Evolutionary conservation across 2,888 invertebrate species (phyloP), one percentile per base, ranked within the genome.

Genomic region (Tetheella fluctuosa): DNA sequence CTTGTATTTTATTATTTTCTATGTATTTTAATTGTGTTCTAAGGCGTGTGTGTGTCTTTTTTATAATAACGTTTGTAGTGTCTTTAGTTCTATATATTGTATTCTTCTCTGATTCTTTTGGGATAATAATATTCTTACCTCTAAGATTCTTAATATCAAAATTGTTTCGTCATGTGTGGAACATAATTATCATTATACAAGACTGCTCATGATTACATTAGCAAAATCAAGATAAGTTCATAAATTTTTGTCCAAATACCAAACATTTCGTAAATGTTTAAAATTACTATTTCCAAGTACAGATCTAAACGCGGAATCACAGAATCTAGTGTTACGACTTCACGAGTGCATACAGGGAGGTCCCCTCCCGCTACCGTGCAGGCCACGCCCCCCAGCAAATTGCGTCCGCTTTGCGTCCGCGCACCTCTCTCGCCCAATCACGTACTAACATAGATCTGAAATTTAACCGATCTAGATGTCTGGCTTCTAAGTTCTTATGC

Each of bases 391-490:
- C 76, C 64, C 79, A 71, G 83, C 84, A 85, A 88, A 85, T 85
- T 85, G 85, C 85, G 83, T 74, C 78, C 81, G 78, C 67, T 69
- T 64, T 81, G 85, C 80, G 83, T 83, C 67, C 57, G 81, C 82
- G 85, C 82, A 77, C 76, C 80, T 80, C 82, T 81, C 82, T 87
- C 89, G 80, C 76, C 90, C 91, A 91, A 90, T 91, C 84, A 84
- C 81, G 70, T 77, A 67, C 75, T 77, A 74, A 81, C 77, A 72
- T 71, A 71, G 78, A 81, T 77, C 79, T 78, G 74, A 79, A 82
- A 48, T 81, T 80, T 73, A 64, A 76, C 70, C 76, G 81, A 85
- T 84, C 84, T 85, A 82, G 79, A 79, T 81, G 71, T 70, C 66
- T 71, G 56, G 39, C 57, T 58, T 60, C 54, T 65, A 57, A 57